These are phyloP conservation scores for Chromobotia macracanthus DNA, from an alignment of 2,797 vertebrate genomes.

Conservation along the genomic window DNA sequence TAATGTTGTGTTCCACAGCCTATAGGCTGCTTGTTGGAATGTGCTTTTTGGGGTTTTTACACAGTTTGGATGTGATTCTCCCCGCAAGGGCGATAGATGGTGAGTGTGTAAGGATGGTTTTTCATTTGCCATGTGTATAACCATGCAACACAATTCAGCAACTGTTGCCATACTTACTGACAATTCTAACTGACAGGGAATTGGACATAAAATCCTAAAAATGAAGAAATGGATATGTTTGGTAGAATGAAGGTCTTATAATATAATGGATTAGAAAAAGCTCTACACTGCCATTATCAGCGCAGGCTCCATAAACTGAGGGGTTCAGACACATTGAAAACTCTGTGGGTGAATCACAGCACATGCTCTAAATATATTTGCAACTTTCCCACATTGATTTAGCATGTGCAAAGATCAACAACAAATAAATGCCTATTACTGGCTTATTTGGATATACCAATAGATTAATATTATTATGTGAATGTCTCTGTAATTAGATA, in stretches of 20 bases:
- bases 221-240: neutral
- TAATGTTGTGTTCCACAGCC: constrained; percentile 72
- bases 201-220: neutral
- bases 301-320: neutral
- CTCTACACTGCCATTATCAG: neutral
- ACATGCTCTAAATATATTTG: constrained; percentile 30
- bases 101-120: constrained; percentile 64
- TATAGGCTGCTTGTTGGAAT: constrained; percentile 71
- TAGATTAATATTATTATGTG: neutral
- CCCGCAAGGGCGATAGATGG: constrained; percentile 76
- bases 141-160: constrained; percentile 26
- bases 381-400: constrained; percentile 30
- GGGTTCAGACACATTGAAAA: constrained; percentile 22
- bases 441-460: neutral
- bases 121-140: constrained; percentile 23
- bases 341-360: constrained; percentile 27
- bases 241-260: neutral
- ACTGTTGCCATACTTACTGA: constrained; percentile 30
- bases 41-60: constrained; percentile 76
- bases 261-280: constrained; percentile 8
- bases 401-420: neutral
- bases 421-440: too few relatives aligned
- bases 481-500: neutral
- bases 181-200: neutral
- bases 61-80: constrained; percentile 75